Conservation (phyloP, 2,113 vertebrate genomes). For the Pollachius pollachius region DNA sequence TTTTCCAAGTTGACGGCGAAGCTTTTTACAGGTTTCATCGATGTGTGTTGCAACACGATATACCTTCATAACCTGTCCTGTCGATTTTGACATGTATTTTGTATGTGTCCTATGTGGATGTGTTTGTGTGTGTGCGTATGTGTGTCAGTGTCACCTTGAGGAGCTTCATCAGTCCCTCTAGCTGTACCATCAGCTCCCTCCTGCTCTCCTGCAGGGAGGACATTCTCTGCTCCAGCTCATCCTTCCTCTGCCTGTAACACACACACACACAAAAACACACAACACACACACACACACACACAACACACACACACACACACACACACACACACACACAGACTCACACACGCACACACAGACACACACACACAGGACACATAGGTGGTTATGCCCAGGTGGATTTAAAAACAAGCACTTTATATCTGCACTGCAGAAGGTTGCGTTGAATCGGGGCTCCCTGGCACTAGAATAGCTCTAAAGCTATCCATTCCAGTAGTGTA, state of each 20-base stretch:
- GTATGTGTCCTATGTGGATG: slow-evolving; percentile 3
- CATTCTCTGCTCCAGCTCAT: slow-evolving; percentile 96
- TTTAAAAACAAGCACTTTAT: too few relatives aligned
- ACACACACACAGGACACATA: neutral
- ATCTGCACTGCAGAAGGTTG: too few relatives aligned
- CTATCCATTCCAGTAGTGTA: too few relatives aligned
- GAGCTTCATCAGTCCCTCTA: slow-evolving; percentile 96
- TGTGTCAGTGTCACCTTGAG: slow-evolving; percentile 82
- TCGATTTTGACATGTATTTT: neutral
- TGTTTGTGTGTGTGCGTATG: neutral
- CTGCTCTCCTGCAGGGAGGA: slow-evolving; percentile 93
- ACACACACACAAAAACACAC: slow-evolving; percentile 20
- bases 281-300: neutral
- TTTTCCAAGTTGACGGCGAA: too few relatives aligned
- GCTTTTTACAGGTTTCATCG: too few relatives aligned
- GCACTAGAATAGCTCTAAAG: too few relatives aligned
- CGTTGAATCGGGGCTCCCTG: too few relatives aligned
- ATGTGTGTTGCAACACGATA: too few relatives aligned
- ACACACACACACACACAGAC: neutral
- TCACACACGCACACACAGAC: neutral
- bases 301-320: neutral
- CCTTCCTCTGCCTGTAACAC: slow-evolving; percentile 87
- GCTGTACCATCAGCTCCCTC: slow-evolving; percentile 94
- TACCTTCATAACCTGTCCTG: too few relatives aligned
- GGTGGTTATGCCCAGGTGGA: too few relatives aligned